Evolutionary conservation across 2,888 invertebrate species (phyloP), one percentile per base, ranked within the genome.

Genomic region (Frankliniella fusca): DNA sequence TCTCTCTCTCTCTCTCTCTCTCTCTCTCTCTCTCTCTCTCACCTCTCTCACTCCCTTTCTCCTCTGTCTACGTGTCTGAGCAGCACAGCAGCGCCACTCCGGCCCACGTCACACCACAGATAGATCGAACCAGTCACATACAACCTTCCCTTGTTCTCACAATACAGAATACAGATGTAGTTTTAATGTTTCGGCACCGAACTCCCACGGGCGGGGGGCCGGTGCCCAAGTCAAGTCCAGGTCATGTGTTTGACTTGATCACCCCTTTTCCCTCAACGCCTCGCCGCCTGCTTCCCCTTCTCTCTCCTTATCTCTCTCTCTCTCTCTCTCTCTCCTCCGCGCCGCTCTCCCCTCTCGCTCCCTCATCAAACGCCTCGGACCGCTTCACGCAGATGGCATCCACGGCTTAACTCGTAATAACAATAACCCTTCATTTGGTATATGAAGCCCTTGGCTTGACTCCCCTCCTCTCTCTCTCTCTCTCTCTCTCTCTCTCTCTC

Each of bases 361-460:
- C 27, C n/a, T 70, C 70, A 70, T 70, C 70, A 70, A 70, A 70
- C 70, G 70, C 70, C 23, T 23, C 70, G 23, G n/a, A 23, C 23
- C 70, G 70, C 70, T 70, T n/a, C n/a, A 23, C 70, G 70, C 70
- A 61, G 18, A 61, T 61, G 61, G 61, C 61, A 61, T 61, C 61
- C 61, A 61, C 61, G 61, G 61, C n/a, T n/a, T 61, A 61, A 18
- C n/a, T 61, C 20, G 61, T 61, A 70, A 70, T 70, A 70, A 70
- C 70, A 70, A 70, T 70, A 70, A 70, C 70, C 70, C 70, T 70
- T 70, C 70, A n/a, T 70, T 61, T 61, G 61, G 61, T 61, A 61
- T 23, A 70, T 70, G 70, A 70, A 70, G 70, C 70, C 70, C 70
- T 70, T 11, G 70, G 70, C 18, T 61, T 23, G 70, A 23, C 70